Percentiles rank a stretch among this genome's conserved stretches.
Evolutionary conservation across 2,113 vertebrate species (phyloP).

Genomic region (Calyptommatus sinebrachiatus): DNA sequence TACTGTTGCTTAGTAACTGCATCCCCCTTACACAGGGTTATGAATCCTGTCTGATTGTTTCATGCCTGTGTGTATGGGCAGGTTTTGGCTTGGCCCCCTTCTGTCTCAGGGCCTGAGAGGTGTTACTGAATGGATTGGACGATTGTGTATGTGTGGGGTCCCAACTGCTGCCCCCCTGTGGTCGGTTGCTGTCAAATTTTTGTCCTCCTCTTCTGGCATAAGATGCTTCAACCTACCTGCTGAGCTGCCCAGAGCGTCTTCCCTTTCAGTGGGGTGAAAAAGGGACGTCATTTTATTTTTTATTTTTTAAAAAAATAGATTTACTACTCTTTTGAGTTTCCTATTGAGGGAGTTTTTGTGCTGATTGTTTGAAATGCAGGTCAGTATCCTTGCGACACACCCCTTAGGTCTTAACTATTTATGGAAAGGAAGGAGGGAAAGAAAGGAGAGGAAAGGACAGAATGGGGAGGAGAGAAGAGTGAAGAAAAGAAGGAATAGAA

Average conservation of each 20-base stretch:
- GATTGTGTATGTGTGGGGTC: not conserved
- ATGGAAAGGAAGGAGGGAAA: fast-evolving
- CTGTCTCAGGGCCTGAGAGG: not conserved
- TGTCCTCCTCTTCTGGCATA: not conserved
- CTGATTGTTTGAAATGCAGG: not conserved
- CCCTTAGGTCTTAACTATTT: not conserved
- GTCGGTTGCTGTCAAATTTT: not conserved
- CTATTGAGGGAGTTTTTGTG: not conserved
- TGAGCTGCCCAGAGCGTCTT: not conserved
- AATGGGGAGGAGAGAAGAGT: too few species aligned
- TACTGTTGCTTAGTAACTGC: not conserved
- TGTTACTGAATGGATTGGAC: not conserved
- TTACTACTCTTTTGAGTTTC: not conserved
- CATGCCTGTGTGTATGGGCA: not conserved
- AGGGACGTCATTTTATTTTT: too few species aligned
- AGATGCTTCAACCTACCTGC: not conserved
- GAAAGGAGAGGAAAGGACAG: not conserved
- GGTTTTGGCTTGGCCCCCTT: not conserved
- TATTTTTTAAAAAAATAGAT: not conserved
- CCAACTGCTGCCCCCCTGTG: not conserved
- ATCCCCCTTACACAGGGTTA: not conserved
- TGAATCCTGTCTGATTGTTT: not conserved
- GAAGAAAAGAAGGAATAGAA: too few species aligned
- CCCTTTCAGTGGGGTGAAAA: not conserved
- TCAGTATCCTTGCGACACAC: not conserved